Base-by-base conservation (phyloP, 2,797 vertebrate genomes). In the Sebastes elongatus region DNA sequence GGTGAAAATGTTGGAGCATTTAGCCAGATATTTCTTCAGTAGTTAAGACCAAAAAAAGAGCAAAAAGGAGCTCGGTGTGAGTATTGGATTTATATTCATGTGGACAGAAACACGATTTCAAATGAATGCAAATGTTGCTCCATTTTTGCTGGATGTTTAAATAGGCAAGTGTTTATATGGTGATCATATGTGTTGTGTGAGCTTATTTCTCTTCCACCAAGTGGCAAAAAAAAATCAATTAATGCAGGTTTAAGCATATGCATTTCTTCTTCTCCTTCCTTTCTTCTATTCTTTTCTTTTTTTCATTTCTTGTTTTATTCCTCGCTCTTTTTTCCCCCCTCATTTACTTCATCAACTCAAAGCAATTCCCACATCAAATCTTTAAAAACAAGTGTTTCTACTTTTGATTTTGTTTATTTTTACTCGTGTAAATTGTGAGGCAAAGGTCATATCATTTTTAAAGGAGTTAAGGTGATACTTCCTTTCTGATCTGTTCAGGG, bases 391-490 rank as follows among this genome's bases (percentile, higher is more conserved):
- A 46, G 7, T 52, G 49, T 9, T 20, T 52, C 20, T 52, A 52
- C 49, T n/a, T 52, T 52, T 9, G 49, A 52, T 52, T 52, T n/a
- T 52, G 20, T 52, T 52, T 52, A 52, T 52, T 52, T 52, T 53
- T 64, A 20, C 10, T 49, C 42, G 3, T 46, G 42, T 38, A 2
- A 61, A 70, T 30, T 75, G 33, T 65, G 72, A 79, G 11, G 22
- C 18, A 60, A 72, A 74, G 71, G 61, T 60, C 28, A 74, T 32
- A 46, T 42, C 5, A 76, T 20, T 60, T 59, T 66, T 23, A 59
- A 32, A 27, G 14, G 57, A 61, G 61, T 62, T 63, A 80, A 80
- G n/a, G 74, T 73, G 76, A 79, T 63, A 71, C 66, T 80, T 85
- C 52, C 69, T 76, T n/a, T 73, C 53, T 68, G 35, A 61, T 61